Base-by-base conservation (phyloP, 1,140 invertebrate species). In the Popillia japonica region DNA sequence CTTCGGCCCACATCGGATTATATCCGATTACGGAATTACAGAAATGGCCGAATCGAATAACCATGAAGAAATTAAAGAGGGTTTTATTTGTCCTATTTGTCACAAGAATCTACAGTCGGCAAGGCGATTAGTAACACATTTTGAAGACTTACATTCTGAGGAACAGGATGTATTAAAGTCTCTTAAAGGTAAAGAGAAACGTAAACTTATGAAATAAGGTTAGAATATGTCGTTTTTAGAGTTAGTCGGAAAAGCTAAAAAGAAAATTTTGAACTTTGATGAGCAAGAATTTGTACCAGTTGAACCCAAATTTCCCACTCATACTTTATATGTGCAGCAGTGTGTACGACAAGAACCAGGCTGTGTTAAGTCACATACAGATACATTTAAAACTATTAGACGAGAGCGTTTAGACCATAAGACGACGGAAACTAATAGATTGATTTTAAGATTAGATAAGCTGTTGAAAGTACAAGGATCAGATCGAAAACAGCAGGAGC, bases 51-150 rank as follows among this genome's bases (percentile, higher is more conserved):
- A 81, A 20, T 83, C 82, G 74, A 77, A 74, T 75, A 83, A 85
- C 79, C 87, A 90, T 59, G 89, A 88, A 11, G 90, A 92, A 82
- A 93, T 96, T 77, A 87, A 95, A 77, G 96, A 99, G 87, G 97
- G 97, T 7, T 97, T 98, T 85, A 88, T 99, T 3, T 99, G 97
- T 87, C 96, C 97, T 0, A 95, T 97, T 84, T 99, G 97, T 85
- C 94, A 96, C 88, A 92, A 92, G 64, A 96, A 98, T 87, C 90
- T 97, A 17, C 94, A 94, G 83, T 94, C 95, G 20, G 92, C 95
- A 7, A 90, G 91, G 75, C 92, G 95, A 84, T 89, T 98, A 78
- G 94, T 95, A 44, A 90, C 90, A 79, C 96, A 98, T 87, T 98
- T 98, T 88, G 95, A 97, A 86, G 93, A 93, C 79, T 89, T 92